Evolutionary conservation across 2,797 vertebrate genomes (phyloP).

Genomic region (Hapalemur alaotrensis): DNA sequence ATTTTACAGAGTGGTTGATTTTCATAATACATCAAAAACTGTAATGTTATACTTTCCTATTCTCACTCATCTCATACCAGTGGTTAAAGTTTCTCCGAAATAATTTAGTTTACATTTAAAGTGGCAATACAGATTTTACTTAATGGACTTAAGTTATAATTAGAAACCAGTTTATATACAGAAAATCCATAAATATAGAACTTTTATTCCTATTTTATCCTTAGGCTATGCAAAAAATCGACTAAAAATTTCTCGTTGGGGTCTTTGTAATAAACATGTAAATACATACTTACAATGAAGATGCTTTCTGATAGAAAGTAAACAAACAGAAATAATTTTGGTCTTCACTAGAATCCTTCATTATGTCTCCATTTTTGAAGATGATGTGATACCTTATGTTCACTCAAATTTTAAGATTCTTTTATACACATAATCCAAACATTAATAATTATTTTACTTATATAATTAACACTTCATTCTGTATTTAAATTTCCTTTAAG

Average conservation of each 20-base stretch:
- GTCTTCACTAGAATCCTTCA: constrained; percentile 65
- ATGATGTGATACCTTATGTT: constrained; percentile 51
- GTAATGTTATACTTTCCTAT: constrained; percentile 9
- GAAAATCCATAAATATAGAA: constrained; percentile 80
- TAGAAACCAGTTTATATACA: constrained; percentile 79
- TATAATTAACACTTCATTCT: constrained; percentile 73
- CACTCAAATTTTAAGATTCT: constrained; percentile 70
- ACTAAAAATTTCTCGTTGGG: constrained; percentile 68
- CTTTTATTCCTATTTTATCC: constrained; percentile 66
- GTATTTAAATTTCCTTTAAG: constrained; percentile 75
- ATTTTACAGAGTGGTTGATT: constrained; percentile 76
- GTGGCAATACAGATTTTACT: constrained; percentile 67
- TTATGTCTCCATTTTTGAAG: constrained; percentile 60
- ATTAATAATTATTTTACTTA: constrained; percentile 71
- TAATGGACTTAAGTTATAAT: constrained; percentile 71
- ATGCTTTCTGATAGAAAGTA: constrained; percentile 68
- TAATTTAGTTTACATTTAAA: constrained; percentile 68
- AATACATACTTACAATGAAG: constrained; percentile 67
- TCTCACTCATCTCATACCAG: constrained; percentile 50
- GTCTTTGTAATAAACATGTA: constrained; percentile 72
- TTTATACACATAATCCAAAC: constrained; percentile 80
- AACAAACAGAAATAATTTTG: constrained; percentile 54
- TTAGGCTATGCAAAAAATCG: constrained; percentile 72
- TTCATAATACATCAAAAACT: constrained; percentile 64
- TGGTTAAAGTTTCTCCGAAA: constrained; percentile 59